Conservation (phyloP, 2,888 invertebrate species). For the Aleiodes alternator region DNA sequence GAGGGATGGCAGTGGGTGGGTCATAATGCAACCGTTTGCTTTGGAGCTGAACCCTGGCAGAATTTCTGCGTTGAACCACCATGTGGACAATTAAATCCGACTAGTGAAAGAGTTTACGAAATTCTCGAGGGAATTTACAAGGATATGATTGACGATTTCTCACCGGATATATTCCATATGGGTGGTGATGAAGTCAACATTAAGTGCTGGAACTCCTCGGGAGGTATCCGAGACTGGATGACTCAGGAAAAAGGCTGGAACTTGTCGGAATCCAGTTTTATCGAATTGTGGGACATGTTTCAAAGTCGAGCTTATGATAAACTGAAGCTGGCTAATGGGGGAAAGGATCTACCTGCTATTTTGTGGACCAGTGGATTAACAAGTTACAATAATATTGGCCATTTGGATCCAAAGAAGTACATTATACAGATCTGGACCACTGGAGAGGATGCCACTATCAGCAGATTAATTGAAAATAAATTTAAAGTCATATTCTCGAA, state of each 20-base stretch:
- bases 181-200: slow-evolving; percentile 88
- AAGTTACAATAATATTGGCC: slow-evolving; percentile 80
- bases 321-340: slow-evolving; percentile 77
- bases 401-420: slow-evolving; percentile 84
- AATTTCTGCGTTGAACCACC: slow-evolving; percentile 88
- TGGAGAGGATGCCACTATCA: slow-evolving; percentile 80
- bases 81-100: slow-evolving; percentile 89
- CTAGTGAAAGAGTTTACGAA: slow-evolving; percentile 82
- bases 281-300: slow-evolving; percentile 76
- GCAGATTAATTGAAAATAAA: slow-evolving; percentile 82
- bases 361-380: slow-evolving; percentile 91
- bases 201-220: slow-evolving; percentile 86
- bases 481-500: slow-evolving; percentile 89
- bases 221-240: slow-evolving; percentile 84
- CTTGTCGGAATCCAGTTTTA: slow-evolving; percentile 75
- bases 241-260: slow-evolving; percentile 79
- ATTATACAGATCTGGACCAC: slow-evolving; percentile 91
- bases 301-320: slow-evolving; percentile 82
- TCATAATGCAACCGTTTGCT: slow-evolving; percentile 69
- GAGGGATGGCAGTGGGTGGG: slow-evolving; percentile 86
- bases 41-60: slow-evolving; percentile 84
- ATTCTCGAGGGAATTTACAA: slow-evolving; percentile 83
- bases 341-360: slow-evolving; percentile 80
- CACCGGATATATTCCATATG: slow-evolving; percentile 90
- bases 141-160: slow-evolving; percentile 84